A percentile compares a stretch with the other conserved stretches of the same genome.
Conservation (phyloP, 2,797 vertebrate species). For the Tragopan temminckii region DNA sequence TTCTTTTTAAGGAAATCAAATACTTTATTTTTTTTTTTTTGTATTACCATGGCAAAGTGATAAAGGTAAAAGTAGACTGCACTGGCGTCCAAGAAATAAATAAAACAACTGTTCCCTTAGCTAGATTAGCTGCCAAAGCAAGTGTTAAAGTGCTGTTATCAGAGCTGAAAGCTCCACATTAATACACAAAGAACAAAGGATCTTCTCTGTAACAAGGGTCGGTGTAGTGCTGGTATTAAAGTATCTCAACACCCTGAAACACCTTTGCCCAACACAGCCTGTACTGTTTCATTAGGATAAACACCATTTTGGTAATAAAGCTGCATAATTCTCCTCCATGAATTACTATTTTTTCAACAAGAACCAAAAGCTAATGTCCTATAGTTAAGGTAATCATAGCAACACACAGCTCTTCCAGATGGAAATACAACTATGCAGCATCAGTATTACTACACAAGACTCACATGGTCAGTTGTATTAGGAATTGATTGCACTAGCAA, state of each 20-base stretch:
- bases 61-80: background rate
- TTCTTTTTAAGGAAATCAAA: constrained; percentile 22
- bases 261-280: accelerated
- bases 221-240: background rate
- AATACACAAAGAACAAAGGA: background rate
- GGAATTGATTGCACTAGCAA: background rate
- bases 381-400: background rate
- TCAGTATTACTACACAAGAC: background rate
- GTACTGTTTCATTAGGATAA: background rate
- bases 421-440: background rate
- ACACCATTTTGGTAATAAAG: background rate
- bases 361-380: background rate
- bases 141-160: background rate
- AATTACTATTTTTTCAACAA: background rate
- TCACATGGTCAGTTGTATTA: background rate
- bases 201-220: background rate
- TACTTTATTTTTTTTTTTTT: background rate
- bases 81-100: background rate
- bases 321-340: background rate
- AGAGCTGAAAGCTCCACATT: background rate
- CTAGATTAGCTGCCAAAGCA: background rate
- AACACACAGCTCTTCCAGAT: background rate
- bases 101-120: background rate
- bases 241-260: background rate
- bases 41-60: background rate